Evolutionary conservation across 2,113 vertebrate species (phyloP).

Genomic region (Opisthocomus hoazin): DNA sequence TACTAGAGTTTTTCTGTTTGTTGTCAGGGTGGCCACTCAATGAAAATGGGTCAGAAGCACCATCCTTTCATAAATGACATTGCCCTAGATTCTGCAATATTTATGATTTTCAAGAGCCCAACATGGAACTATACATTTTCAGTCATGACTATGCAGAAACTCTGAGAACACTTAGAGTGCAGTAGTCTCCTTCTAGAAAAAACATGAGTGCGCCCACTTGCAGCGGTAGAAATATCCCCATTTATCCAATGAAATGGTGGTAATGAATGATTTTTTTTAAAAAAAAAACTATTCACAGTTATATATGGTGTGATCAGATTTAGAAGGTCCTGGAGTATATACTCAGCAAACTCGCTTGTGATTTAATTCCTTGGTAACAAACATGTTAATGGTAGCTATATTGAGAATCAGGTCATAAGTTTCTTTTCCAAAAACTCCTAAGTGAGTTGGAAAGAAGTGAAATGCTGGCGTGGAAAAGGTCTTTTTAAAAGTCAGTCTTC

Average conservation of each 20-base stretch:
- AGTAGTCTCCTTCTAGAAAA: background rate
- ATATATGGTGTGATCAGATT: background rate
- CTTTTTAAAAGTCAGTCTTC: background rate
- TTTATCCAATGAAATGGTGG: background rate
- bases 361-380: background rate
- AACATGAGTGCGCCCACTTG: background rate
- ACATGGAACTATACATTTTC: background rate
- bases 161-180: background rate
- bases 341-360: background rate
- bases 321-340: background rate
- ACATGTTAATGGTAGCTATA: background rate
- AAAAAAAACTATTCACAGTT: background rate
- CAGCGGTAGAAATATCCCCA: background rate
- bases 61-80: background rate
- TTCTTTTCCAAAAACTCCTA: background rate
- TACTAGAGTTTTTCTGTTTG: background rate
- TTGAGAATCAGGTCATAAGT: background rate
- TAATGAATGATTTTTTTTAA: background rate
- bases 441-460: background rate
- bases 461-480: background rate
- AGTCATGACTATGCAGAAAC: background rate
- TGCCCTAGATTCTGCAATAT: background rate
- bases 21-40: background rate
- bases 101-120: background rate
- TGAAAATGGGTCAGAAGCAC: background rate